Percentiles rank a stretch among this genome's conserved stretches.
Evolutionary conservation across 2,113 vertebrate genomes (phyloP).

Genomic region (Hylia prasina): DNA sequence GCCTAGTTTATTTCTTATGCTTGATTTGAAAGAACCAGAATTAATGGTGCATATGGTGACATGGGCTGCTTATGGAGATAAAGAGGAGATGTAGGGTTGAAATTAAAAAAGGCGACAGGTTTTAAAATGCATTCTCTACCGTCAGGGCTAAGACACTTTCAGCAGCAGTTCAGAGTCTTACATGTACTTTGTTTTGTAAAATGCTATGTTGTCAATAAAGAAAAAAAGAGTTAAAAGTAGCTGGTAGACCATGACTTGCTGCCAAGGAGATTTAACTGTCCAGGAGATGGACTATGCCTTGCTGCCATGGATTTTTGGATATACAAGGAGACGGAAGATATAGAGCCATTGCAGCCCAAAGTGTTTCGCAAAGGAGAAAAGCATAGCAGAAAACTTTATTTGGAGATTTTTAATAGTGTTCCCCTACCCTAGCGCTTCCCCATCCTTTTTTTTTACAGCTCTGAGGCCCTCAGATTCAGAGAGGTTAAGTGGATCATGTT

Average conservation of each 20-base stretch:
- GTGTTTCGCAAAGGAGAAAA: not conserved
- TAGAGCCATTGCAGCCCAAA: not conserved
- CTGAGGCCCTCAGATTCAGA: not conserved
- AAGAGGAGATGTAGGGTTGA: not conserved
- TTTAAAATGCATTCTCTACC: not conserved
- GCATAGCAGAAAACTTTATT: not conserved
- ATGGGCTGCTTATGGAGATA: not conserved
- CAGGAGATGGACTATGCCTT: not conserved
- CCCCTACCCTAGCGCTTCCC: fast-evolving
- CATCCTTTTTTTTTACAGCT: not conserved
- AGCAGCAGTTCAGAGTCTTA: not conserved
- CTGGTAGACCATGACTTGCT: not conserved
- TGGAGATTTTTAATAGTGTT: not conserved
- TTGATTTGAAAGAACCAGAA: slow-evolving; percentile 11
- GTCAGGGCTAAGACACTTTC: not conserved
- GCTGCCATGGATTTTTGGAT: not conserved
- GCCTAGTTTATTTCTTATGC: slow-evolving; percentile 1
- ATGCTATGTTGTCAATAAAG: not conserved
- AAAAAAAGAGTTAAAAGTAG: not conserved
- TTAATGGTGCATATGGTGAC: slow-evolving; percentile 38
- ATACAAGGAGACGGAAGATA: not conserved
- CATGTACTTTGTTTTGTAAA: not conserved
- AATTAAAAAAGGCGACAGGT: not conserved
- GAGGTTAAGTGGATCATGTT: not conserved
- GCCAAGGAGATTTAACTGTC: not conserved